Evolutionary conservation across 2,888 invertebrate species (phyloP).

Genomic region (Chymomyza caudatula): DNA sequence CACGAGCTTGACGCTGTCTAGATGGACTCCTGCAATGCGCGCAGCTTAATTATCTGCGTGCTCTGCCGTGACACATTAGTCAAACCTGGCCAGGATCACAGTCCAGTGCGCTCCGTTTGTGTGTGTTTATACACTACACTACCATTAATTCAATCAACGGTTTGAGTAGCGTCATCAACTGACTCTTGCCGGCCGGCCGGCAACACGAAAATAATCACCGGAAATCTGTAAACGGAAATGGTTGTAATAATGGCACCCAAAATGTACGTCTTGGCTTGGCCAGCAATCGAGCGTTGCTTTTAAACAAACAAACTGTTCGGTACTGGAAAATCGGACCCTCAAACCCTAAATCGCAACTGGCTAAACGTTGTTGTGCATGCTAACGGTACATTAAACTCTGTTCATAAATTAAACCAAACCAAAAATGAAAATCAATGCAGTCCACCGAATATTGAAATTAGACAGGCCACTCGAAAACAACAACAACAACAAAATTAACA

Average conservation of each 20-base stretch:
- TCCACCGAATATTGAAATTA: neutral
- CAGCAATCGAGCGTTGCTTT: neutral
- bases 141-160: conserved; percentile 56
- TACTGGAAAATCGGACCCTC: neutral
- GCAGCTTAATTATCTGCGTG: conserved; percentile 56
- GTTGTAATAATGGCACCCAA: conserved; percentile 62
- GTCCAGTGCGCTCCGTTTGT: conserved; percentile 17
- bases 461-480: neutral
- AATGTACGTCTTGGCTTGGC: conserved; percentile 27
- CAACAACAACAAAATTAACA: neutral
- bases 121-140: neutral
- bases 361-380: conserved; percentile 53
- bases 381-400: conserved; percentile 63
- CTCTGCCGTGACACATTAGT: conserved; percentile 27
- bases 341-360: neutral
- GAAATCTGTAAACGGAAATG: conserved; percentile 69
- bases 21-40: neutral
- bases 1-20: neutral
- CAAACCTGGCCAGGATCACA: conserved; percentile 49
- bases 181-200: conserved; percentile 28
- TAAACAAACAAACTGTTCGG: conserved; percentile 20
- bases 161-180: conserved; percentile 30
- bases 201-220: conserved; percentile 60
- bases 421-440: neutral
- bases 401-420: conserved; percentile 58